Percentiles rank a stretch among this genome's conserved stretches.
These are phyloP conservation scores for Germaria angustata DNA, from an alignment of 2,888 invertebrate genomes.

Conservation along the genomic window DNA sequence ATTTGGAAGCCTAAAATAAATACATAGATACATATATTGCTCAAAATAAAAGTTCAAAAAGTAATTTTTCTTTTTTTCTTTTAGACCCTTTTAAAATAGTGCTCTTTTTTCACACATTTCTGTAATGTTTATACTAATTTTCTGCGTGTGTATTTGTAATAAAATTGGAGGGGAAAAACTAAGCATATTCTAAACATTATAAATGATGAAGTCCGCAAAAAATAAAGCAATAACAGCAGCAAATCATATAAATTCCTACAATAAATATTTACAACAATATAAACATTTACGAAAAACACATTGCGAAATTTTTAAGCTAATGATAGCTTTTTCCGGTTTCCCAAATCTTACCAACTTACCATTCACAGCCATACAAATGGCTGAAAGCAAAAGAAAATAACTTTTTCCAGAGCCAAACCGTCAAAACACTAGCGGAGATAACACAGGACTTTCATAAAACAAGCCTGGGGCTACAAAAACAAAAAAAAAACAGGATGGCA, in stretches of 20 bases:
- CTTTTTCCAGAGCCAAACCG: not conserved
- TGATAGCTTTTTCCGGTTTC: slow-evolving; percentile 62
- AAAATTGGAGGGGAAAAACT: slow-evolving; percentile 4
- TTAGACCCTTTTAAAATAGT: not conserved
- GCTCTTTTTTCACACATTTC: not conserved
- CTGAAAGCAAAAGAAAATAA: slow-evolving; percentile 1
- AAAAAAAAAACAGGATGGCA: slow-evolving; percentile 30
- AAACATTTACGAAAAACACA: slow-evolving; percentile 29
- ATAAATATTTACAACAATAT: slow-evolving; percentile 32
- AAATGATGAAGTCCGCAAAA: slow-evolving; percentile 55
- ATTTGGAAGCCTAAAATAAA: too few species aligned
- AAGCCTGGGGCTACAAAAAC: slow-evolving; percentile 42
- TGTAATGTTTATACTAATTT: not conserved
- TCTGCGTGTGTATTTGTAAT: slow-evolving; percentile 12
- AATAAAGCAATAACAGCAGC: slow-evolving; percentile 21
- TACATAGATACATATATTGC: too few species aligned
- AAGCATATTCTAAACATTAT: slow-evolving; percentile 55
- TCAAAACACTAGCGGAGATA: slow-evolving; percentile 10
- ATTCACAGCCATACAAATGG: slow-evolving; percentile 25
- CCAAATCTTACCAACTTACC: slow-evolving; percentile 38
- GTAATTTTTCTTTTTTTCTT: too few species aligned
- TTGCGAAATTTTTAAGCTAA: slow-evolving; percentile 50
- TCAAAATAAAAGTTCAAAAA: too few species aligned
- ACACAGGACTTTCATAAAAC: slow-evolving; percentile 36
- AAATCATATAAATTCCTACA: slow-evolving; percentile 30